Percentiles rank a stretch among this genome's conserved stretches.
These are phyloP conservation scores for Fregata magnificens DNA, from an alignment of 2,113 vertebrate genomes.

Conservation along the genomic window DNA sequence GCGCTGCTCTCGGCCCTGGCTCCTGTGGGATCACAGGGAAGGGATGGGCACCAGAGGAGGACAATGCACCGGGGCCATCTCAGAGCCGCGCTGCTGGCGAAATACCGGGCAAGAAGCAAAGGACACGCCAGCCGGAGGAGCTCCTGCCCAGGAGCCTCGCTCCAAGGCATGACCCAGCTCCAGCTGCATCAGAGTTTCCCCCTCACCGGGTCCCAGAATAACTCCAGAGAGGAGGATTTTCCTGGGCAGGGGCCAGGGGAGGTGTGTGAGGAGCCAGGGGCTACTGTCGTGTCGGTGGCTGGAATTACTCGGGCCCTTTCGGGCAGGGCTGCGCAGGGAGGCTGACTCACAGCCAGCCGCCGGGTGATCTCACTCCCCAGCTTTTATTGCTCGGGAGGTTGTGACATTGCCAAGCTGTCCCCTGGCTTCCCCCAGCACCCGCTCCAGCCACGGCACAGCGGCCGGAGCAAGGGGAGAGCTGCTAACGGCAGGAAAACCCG, in stretches of 20 bases:
- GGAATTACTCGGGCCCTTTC: background rate
- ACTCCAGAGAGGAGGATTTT: background rate
- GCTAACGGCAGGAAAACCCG: rapidly evolving
- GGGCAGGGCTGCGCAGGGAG: background rate
- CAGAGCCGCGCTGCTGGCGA: background rate
- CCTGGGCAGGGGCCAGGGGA: background rate
- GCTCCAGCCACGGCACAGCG: background rate
- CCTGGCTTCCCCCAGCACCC: background rate
- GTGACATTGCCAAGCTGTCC: background rate
- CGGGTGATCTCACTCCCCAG: background rate
- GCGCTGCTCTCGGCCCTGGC: background rate
- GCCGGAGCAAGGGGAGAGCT: background rate
- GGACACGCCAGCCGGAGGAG: background rate
- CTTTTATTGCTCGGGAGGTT: background rate
- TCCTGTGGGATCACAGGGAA: background rate
- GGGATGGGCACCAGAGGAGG: background rate
- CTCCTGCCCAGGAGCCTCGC: background rate
- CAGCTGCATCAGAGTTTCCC: background rate
- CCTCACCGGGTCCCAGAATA: background rate
- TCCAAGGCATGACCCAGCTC: background rate
- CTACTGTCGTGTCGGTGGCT: background rate
- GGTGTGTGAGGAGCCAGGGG: background rate
- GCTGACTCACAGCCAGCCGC: background rate
- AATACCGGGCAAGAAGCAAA: rapidly evolving
- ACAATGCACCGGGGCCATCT: rapidly evolving